Percentiles rank a stretch among this genome's conserved stretches.
Conservation (phyloP, 2,797 vertebrate species). For the Petrocephalus schoutedeni region DNA sequence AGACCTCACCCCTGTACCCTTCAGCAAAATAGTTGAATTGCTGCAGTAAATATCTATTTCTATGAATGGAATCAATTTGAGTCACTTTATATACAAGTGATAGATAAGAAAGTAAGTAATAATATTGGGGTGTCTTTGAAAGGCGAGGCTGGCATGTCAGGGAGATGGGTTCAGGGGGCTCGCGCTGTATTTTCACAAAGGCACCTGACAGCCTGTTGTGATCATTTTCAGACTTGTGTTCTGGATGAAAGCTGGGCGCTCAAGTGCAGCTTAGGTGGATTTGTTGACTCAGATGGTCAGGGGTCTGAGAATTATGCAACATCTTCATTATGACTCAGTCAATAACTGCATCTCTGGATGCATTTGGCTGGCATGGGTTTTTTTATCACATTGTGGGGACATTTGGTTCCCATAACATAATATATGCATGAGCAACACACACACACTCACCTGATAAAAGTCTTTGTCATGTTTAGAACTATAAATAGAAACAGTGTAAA, state of each 20-base stretch:
- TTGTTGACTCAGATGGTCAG: neutral
- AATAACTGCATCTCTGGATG: neutral
- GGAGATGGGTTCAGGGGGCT: neutral
- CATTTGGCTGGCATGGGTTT: neutral
- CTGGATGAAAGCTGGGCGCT: neutral
- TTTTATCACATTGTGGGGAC: too few species aligned
- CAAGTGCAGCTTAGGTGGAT: neutral
- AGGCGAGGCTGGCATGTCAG: neutral
- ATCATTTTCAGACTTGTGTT: neutral
- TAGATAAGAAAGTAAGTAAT: neutral
- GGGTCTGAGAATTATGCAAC: neutral
- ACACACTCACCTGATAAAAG: neutral
- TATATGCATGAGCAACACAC: neutral
- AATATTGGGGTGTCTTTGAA: neutral
- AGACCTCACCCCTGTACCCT: neutral
- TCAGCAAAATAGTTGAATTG: neutral
- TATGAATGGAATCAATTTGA: neutral
- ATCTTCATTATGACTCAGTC: neutral
- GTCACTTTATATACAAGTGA: conserved; percentile 1
- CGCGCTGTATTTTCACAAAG: neutral
- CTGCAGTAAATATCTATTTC: neutral
- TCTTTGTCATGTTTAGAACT: neutral
- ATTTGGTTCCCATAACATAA: too few species aligned
- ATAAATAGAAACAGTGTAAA: neutral
- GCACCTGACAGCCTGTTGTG: neutral